Evolutionary conservation across 2,888 invertebrate species (phyloP), one percentile per base, ranked within the genome.

Genomic region (Graphium colonna): DNA sequence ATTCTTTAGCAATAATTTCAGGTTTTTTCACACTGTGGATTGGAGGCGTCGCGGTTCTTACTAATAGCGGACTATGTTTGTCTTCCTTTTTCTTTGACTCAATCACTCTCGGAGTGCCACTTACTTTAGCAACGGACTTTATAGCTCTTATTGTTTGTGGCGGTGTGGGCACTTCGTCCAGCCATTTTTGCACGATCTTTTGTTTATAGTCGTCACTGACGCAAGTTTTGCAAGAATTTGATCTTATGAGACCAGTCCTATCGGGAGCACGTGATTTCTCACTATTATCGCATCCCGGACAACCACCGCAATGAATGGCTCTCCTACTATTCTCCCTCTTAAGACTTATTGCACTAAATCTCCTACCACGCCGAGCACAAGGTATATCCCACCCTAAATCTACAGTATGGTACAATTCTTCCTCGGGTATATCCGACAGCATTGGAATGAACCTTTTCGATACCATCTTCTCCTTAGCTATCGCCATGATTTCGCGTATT

Each of bases 391-490:
- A 88, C 0, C 85, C 80, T 8, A 90, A 71, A 56, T 92, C 92
- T 9, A 91, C 68, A 0, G 83, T 73, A 21, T 90, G 86, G 55
- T 82, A 80, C 36, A 75, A 76, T 53, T 93, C 93, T 79, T 96
- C 97, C 84, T 97, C 97, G 0, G 94, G 94, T 64, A 97, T 97
- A 63, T 94, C 93, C 3, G 93, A 90, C 9, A 97, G 82, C 51
- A 93, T 94, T 0, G 97, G 97, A 49, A 93, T 90, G 71, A 95
- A 97, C 57, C 94, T 91, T 76, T 96, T 96, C 0, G 93, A 90
- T 5, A 93, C 91, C 94, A 97, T 96, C 82, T 96, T 96, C 63
- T 95, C 95, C 75, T 96, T 96, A 4, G 97, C 97, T 43, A 97
- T 93, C 12, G 94, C 91, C 76, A 97, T 97, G 15, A 97, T 96